Evolutionary conservation across 2,113 vertebrate genomes (phyloP).

Genomic region (Neotoma lepida): DNA sequence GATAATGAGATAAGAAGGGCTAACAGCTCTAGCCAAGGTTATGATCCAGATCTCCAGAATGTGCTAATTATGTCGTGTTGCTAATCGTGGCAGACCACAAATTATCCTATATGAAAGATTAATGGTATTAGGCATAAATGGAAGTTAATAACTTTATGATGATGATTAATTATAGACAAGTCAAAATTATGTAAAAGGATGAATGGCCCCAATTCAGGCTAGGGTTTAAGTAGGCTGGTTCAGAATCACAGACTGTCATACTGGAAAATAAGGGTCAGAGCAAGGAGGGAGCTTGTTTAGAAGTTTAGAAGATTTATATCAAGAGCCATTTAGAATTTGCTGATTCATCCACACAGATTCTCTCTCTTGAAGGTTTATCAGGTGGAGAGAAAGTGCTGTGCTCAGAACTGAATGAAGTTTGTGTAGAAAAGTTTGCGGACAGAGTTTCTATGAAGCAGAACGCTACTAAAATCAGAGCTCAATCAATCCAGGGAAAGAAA

Average conservation of each 20-base stretch:
- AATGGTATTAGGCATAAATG: constrained; percentile 69
- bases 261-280: constrained; percentile 50
- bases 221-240: constrained; percentile 39
- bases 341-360: constrained; percentile 26
- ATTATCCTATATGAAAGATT: constrained; percentile 65
- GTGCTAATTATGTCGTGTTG: constrained; percentile 53
- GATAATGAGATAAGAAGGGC: constrained; percentile 27
- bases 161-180: constrained; percentile 74
- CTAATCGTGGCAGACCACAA: constrained; percentile 46
- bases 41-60: constrained; percentile 23
- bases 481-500: constrained; percentile 19
- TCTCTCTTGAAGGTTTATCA: background rate
- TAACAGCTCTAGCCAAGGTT: constrained; percentile 49
- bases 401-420: background rate
- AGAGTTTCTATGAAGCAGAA: background rate
- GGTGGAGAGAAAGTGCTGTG: background rate
- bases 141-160: constrained; percentile 69
- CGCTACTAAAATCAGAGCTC: constrained; percentile 5
- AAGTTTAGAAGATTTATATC: constrained; percentile 48
- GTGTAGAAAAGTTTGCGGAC: background rate
- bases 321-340: constrained; percentile 24
- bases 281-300: background rate
- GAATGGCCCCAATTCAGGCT: constrained; percentile 54
- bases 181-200: constrained; percentile 59
- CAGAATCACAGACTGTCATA: constrained; percentile 35